These are phyloP conservation scores for Theonella swinhoei DNA, from an alignment of 37 sponge, comb jelly and placozoan genomes.

Conservation along the genomic window DNA sequence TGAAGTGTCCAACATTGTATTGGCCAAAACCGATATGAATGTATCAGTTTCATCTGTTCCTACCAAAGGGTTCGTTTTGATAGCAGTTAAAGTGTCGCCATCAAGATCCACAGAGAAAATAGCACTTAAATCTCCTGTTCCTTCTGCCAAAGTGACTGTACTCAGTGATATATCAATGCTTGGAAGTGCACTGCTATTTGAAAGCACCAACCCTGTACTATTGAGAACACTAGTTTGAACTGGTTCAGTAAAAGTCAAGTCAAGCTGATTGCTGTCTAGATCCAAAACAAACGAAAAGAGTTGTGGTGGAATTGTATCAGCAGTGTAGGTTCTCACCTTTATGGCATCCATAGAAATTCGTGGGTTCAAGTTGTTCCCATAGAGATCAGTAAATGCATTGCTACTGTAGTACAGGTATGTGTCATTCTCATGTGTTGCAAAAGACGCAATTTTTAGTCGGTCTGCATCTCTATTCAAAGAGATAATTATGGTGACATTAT, in stretches of 20 bases:
- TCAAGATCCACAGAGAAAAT: slow-evolving; percentile 47
- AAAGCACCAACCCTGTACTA: slow-evolving; percentile 36
- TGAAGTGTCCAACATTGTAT: slow-evolving; percentile 50
- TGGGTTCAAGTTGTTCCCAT: slow-evolving; percentile 14
- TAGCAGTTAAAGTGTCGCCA: slow-evolving; percentile 23
- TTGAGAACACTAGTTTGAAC: slow-evolving; percentile 38
- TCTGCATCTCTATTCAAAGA: slow-evolving; percentile 54
- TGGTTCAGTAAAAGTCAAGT: slow-evolving; percentile 90
- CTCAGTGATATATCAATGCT: slow-evolving; percentile 13
- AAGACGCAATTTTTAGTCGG: slow-evolving; percentile 38
- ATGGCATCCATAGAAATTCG: slow-evolving; percentile 26
- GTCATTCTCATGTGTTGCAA: slow-evolving; percentile 38
- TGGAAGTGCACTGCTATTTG: slow-evolving; percentile 11
- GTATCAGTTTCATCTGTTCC: slow-evolving; percentile 57
- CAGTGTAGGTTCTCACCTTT: slow-evolving; percentile 44
- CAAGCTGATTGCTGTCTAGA: slow-evolving; percentile 61
- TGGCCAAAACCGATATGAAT: slow-evolving; percentile 9
- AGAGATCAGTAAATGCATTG: slow-evolving; percentile 41
- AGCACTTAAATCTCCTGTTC: slow-evolving; percentile 17
- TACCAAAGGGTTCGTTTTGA: slow-evolving; percentile 68
- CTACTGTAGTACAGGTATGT: slow-evolving; percentile 41
- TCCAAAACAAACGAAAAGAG: slow-evolving; percentile 67
- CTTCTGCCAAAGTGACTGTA: neutral
- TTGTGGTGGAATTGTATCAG: slow-evolving; percentile 63
- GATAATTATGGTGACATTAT: slow-evolving; percentile 37